phyloP scores from a whole-genome alignment of 2,888 invertebrate genomes.

The Cryptocheilus praepositus region DNA sequence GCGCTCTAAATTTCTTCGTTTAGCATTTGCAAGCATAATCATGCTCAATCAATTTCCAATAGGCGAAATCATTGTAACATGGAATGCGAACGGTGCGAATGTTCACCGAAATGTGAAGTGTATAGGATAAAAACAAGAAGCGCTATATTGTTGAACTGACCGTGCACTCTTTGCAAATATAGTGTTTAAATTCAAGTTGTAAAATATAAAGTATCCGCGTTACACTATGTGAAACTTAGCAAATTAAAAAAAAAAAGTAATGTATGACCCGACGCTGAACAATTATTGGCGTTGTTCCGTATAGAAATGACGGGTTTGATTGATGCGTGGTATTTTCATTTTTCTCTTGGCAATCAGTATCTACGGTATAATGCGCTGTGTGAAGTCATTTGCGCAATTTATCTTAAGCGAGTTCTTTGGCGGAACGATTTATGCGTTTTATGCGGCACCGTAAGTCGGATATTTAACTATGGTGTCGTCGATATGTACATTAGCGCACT shows the following conservation, averaged over 20 bases:
- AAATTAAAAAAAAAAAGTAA: neutral
- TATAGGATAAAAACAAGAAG: neutral
- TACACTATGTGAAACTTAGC: neutral
- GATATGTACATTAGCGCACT: slow-evolving; percentile 4
- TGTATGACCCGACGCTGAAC: too few relatives aligned
- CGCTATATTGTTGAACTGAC: neutral
- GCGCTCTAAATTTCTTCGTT: slow-evolving; percentile 5
- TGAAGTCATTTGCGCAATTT: neutral
- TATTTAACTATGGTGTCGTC: neutral
- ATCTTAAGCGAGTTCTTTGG: too few relatives aligned
- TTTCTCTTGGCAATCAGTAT: slow-evolving; percentile 1
- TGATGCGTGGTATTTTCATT: neutral
- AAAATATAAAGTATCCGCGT: neutral
- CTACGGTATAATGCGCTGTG: slow-evolving; percentile 4
- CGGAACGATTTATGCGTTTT: slow-evolving; percentile 10
- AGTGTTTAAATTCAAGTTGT: slow-evolving; percentile 7
- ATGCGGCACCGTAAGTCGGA: neutral
- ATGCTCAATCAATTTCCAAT: neutral
- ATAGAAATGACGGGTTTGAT: neutral
- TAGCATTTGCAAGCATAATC: neutral
- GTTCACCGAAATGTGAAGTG: neutral
- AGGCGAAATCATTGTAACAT: neutral
- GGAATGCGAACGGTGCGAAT: neutral
- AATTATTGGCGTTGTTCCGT: neutral
- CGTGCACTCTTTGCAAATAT: neutral